A percentile compares a stretch with the other conserved stretches of the same genome.
Evolutionary conservation across 2,888 invertebrate genomes (phyloP).

Genomic region (Oxystoma pomonae): DNA sequence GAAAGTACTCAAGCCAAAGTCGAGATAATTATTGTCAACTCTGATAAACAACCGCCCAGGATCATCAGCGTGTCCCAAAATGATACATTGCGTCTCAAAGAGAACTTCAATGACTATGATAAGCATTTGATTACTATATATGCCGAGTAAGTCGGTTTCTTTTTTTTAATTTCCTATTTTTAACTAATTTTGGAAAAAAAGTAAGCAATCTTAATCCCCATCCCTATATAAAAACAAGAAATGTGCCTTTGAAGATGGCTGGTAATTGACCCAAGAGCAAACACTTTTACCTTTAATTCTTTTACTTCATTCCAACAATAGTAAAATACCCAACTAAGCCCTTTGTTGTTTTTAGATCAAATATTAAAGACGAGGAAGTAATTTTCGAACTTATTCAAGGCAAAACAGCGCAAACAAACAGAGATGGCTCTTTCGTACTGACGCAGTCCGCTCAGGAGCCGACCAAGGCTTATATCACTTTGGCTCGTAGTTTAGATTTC

Average conservation of each 20-base stretch:
- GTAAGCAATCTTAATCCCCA: conserved; percentile 11
- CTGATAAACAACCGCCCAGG: conserved; percentile 79
- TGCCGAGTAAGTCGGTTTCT: conserved; percentile 58
- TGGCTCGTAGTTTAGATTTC: conserved; percentile 75
- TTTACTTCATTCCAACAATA: no score
- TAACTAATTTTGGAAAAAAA: no score
- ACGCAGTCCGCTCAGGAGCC: conserved; percentile 57
- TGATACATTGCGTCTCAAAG: conserved; percentile 57
- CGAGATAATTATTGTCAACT: conserved; percentile 79
- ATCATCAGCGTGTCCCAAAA: conserved; percentile 58
- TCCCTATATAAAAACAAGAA: neutral
- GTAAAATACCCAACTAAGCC: no score
- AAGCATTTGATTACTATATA: conserved; percentile 51
- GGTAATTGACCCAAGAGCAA: no score
- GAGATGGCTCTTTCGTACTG: conserved; percentile 68
- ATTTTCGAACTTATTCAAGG: conserved; percentile 79
- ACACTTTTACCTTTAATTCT: no score
- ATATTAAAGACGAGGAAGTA: conserved; percentile 70
- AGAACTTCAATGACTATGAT: conserved; percentile 71
- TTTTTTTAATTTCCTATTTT: conserved; percentile 5
- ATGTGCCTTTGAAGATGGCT: no score
- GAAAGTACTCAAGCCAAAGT: conserved; percentile 71
- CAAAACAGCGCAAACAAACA: conserved; percentile 82
- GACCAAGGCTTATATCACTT: conserved; percentile 67
- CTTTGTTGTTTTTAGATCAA: no score